These are phyloP conservation scores for Recurvirostra avosetta DNA, from an alignment of 2,113 vertebrate species.

Conservation along the genomic window DNA sequence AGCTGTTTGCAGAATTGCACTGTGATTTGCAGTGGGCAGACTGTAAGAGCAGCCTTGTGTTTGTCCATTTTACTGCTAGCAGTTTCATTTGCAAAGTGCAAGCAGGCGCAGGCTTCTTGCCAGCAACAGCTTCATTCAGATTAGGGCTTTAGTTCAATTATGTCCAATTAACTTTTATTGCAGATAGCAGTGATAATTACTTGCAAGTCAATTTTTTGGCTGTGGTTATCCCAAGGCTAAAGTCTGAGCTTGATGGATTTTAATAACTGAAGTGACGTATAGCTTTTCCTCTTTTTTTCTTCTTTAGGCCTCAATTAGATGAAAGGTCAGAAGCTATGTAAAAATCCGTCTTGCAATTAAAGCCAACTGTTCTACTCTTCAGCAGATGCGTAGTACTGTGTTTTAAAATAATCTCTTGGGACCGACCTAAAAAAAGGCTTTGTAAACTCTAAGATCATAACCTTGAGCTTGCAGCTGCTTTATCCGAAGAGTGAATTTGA, in stretches of 20 bases:
- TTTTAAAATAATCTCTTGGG: constrained; percentile 67
- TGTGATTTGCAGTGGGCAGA: constrained; percentile 55
- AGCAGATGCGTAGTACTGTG: constrained; percentile 31
- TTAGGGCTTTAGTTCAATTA: constrained; percentile 79
- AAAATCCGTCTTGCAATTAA: constrained; percentile 69
- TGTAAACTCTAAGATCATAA: constrained; percentile 52
- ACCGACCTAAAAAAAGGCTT: constrained; percentile 47
- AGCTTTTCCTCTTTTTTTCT: constrained; percentile 46
- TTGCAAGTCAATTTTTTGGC: constrained; percentile 75
- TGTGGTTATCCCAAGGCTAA: constrained; percentile 70
- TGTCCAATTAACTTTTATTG: constrained; percentile 82
- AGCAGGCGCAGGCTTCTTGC: constrained; percentile 67
- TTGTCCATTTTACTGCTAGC: constrained; percentile 69
- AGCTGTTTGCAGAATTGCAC: constrained; percentile 43
- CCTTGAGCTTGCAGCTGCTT: constrained; percentile 43
- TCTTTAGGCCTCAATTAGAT: constrained; percentile 61
- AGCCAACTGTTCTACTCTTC: constrained; percentile 51
- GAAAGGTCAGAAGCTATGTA: constrained; percentile 68
- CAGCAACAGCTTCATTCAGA: constrained; percentile 72
- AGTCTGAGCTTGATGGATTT: constrained; percentile 75
- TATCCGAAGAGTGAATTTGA: background rate
- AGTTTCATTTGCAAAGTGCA: constrained; percentile 70
- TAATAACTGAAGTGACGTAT: constrained; percentile 69
- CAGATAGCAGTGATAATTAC: constrained; percentile 78
- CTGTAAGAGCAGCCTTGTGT: constrained; percentile 59